Percentiles rank a stretch among this genome's conserved stretches.
phyloP scores from a whole-genome alignment of 2,888 invertebrate species.

The Glyphotaelius pellucidus region DNA sequence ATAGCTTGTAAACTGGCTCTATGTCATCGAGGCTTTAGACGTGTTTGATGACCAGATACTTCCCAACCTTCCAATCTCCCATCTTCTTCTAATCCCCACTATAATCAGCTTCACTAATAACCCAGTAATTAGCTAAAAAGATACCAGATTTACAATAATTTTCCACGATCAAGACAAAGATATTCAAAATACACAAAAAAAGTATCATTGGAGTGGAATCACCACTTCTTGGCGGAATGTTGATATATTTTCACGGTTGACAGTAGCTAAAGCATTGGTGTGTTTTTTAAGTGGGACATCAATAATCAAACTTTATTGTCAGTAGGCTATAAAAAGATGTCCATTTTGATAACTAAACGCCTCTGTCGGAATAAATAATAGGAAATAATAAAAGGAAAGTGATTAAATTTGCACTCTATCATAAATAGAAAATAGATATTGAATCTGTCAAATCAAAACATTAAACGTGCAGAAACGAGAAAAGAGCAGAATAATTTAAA shows the following conservation, averaged over 20 bases:
- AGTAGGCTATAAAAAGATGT: not conserved
- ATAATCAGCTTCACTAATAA: too few species aligned
- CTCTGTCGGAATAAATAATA: not conserved
- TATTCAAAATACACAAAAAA: not conserved
- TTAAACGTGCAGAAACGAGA: not conserved
- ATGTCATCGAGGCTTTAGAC: too few species aligned
- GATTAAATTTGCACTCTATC: not conserved
- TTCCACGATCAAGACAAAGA: not conserved
- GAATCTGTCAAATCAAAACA: not conserved
- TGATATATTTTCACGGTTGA: not conserved
- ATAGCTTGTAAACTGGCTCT: too few species aligned
- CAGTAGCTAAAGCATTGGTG: not conserved
- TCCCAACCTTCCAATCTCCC: too few species aligned
- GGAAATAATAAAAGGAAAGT: not conserved
- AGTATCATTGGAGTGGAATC: not conserved
- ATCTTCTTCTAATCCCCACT: too few species aligned
- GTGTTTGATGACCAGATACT: too few species aligned
- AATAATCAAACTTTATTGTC: not conserved
- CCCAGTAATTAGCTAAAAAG: not conserved
- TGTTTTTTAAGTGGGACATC: not conserved
- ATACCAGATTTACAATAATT: not conserved
- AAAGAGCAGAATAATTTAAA: not conserved
- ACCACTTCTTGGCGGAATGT: too few species aligned
- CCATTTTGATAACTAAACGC: not conserved
- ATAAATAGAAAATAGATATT: not conserved